These are phyloP conservation scores for Paedocypris micromegethes DNA, from an alignment of 2,797 vertebrate genomes.

Conservation along the genomic window DNA sequence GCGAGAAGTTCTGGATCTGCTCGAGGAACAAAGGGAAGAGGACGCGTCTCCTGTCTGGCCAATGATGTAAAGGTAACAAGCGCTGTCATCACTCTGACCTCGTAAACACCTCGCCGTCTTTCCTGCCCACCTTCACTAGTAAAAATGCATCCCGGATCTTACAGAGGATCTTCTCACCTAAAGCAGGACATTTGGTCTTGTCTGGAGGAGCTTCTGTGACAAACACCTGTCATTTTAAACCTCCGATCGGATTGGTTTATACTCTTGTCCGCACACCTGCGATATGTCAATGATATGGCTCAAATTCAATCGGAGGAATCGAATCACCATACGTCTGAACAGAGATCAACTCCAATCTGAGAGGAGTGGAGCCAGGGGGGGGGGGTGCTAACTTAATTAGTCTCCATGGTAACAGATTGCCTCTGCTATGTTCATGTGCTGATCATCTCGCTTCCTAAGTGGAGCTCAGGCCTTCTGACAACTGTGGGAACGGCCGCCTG, in stretches of 20 bases:
- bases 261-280: neutral
- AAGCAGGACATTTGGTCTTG: neutral
- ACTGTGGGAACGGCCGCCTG: conserved; percentile 38
- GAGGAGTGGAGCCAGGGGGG: conserved; percentile 13
- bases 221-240: neutral
- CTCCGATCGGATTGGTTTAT: neutral
- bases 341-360: conserved; percentile 2
- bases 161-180: conserved; percentile 35
- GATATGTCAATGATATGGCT: conserved; percentile 3
- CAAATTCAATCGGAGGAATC: conserved; percentile 34
- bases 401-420: conserved; percentile 57
- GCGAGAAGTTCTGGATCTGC: neutral
- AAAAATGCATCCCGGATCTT: conserved; percentile 51
- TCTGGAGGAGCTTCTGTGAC: neutral
- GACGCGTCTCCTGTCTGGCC: conserved; percentile 36
- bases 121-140: conserved; percentile 66
- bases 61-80: conserved; percentile 42
- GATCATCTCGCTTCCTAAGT: conserved; percentile 36
- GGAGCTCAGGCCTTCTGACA: conserved; percentile 46
- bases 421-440: conserved; percentile 43
- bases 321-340: conserved; percentile 24
- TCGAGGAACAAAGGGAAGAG: neutral
- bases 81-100: conserved; percentile 62
- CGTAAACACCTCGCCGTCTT: conserved; percentile 71
- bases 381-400: conserved; percentile 51